Evolutionary conservation across 23 tunicate species (phyloP), one percentile per base, ranked within the genome.

Genomic region (Aplidium turbinatum): DNA sequence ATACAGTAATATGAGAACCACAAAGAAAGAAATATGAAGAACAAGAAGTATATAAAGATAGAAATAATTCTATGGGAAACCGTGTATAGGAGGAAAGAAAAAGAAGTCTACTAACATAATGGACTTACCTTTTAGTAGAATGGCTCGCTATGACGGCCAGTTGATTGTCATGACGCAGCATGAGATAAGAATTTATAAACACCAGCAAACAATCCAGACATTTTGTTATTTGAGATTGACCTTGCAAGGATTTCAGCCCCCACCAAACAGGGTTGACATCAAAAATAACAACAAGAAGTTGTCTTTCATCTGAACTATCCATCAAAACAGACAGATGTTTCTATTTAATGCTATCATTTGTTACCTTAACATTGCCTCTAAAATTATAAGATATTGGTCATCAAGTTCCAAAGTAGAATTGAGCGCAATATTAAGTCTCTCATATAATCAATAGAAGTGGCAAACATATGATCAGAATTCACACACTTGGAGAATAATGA

Each of bases 241-340:
- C 91, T 65, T 91, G 83, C 48, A 84, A 45, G 2, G 86, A 63
- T 68, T 91, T 84, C 36, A 91, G 55, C 6, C 97, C 97, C 97
- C 97, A 91, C 91, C 91, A 91, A 20, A 79, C 83, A 0, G 97
- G 97, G 39, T 84, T 91, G 6, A 91, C 97, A 75, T 91, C 97
- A 74, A 91, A 91, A 52, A 91, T 42, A 9, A 91, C 61, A 0
- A 74, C 91, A 50, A 91, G 78, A 33, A 91, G 51, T 50, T 91
- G 91, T 65, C 50, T 35, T 36, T 65, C 72, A 35, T 65, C 50
- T 21, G 50, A 38, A 3, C 30, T 11, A 35, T 65, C 50, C 72
- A 65, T 65, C 23, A 42, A n/a, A n/a, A n/a, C n/a, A n/a, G n/a
- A n/a, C n/a, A n/a, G n/a, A n/a, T n/a, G n/a, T n/a, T n/a, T n/a